A percentile compares a stretch with the other conserved stretches of the same genome.
Evolutionary conservation across 2,888 invertebrate species (phyloP).

Genomic region (Ornithoptera priamus): DNA sequence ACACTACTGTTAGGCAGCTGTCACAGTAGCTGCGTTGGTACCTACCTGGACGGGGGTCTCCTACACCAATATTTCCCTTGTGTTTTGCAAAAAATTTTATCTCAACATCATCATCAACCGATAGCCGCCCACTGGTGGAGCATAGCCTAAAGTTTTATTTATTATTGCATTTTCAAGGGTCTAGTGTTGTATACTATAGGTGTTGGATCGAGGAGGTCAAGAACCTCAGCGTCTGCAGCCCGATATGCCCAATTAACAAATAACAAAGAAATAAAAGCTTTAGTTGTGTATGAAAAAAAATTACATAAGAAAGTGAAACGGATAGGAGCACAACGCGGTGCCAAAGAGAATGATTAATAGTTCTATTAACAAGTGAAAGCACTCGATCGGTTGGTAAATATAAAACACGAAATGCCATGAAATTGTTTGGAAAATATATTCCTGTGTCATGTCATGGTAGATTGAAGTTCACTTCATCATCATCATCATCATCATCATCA

Average conservation of each 20-base stretch:
- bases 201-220: slow-evolving; percentile 15
- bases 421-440: slow-evolving; percentile 13
- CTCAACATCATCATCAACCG: too few species aligned
- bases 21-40: too few species aligned
- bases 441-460: background rate
- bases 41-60: too few species aligned
- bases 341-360: slow-evolving; percentile 23
- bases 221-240: slow-evolving; percentile 6
- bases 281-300: slow-evolving; percentile 16
- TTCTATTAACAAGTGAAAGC: slow-evolving; percentile 26
- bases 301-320: slow-evolving; percentile 26
- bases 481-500: too few species aligned
- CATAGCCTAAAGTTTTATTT: too few species aligned
- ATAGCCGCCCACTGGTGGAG: too few species aligned
- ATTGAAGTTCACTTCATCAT: background rate
- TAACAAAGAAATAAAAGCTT: slow-evolving; percentile 3
- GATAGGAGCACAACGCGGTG: slow-evolving; percentile 10
- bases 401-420: slow-evolving; percentile 10
- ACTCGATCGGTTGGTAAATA: slow-evolving; percentile 9
- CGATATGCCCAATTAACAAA: slow-evolving; percentile 1
- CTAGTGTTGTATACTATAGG: too few species aligned
- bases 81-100: too few species aligned
- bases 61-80: too few species aligned
- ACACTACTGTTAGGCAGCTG: too few species aligned
- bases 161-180: too few species aligned